Percentiles rank a stretch among this genome's conserved stretches.
These are phyloP conservation scores for Adelphocoris suturalis DNA, from an alignment of 2,888 invertebrate species.

Conservation along the genomic window DNA sequence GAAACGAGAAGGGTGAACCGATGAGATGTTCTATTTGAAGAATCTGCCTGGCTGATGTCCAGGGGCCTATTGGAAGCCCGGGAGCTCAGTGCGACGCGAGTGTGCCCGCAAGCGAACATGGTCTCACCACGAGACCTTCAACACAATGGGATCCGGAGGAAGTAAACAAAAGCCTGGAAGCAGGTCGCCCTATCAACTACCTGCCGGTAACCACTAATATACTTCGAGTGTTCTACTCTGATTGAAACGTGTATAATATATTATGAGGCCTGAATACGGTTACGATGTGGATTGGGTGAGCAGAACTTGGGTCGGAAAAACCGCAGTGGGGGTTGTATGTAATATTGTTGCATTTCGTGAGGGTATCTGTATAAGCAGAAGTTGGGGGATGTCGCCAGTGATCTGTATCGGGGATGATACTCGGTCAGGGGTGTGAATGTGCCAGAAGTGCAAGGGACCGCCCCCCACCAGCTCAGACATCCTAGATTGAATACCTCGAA, in stretches of 20 bases:
- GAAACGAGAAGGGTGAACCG: constrained; percentile 16
- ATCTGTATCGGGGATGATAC: not conserved
- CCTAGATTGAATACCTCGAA: not conserved
- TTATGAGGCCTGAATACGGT: not conserved
- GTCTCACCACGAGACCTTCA: constrained; percentile 58
- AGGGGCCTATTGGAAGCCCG: constrained; percentile 56
- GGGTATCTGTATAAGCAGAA: not conserved
- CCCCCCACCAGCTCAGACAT: not conserved
- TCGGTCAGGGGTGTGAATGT: not conserved
- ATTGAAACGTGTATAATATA: not conserved
- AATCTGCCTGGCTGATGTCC: constrained; percentile 70
- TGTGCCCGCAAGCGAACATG: constrained; percentile 63
- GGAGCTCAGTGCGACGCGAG: constrained; percentile 66
- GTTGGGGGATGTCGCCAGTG: not conserved
- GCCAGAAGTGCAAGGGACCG: not conserved
- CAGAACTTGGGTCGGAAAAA: not conserved
- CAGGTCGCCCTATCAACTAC: constrained; percentile 62
- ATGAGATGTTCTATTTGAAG: constrained; percentile 62
- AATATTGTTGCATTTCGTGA: too few relatives aligned
- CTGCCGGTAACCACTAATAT: constrained; percentile 42
- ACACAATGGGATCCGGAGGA: constrained; percentile 73
- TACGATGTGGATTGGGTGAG: not conserved
- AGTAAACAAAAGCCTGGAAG: constrained; percentile 73
- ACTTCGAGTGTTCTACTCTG: not conserved
- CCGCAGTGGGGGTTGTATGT: too few relatives aligned